Conservation (phyloP, 1,140 invertebrate species). For the Hyposmocoma kahamanoa region DNA sequence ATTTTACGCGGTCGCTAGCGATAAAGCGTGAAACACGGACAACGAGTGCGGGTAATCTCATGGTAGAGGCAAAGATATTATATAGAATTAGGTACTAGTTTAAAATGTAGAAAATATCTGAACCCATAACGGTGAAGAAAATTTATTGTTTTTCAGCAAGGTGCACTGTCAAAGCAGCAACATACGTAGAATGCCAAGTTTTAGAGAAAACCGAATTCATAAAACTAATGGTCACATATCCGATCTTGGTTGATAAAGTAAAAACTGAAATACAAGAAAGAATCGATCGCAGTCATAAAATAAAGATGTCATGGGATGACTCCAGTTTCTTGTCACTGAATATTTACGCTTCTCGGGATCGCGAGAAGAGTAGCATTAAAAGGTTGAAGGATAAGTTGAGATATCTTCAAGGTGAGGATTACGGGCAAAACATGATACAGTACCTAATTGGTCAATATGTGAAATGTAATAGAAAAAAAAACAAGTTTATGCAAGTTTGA, state of each 20-base stretch:
- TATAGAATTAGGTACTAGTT: background rate
- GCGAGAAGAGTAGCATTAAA: constrained; percentile 61
- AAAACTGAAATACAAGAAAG: constrained; percentile 40
- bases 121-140: background rate
- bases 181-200: constrained; percentile 66
- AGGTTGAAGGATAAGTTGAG: constrained; percentile 62
- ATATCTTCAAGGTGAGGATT: constrained; percentile 49
- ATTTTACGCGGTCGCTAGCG: no score
- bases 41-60: no score
- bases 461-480: no score
- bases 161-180: constrained; percentile 64
- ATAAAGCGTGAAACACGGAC: no score
- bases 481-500: no score
- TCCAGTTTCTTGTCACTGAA: constrained; percentile 36
- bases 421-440: no score
- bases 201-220: constrained; percentile 60
- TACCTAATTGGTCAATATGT: no score
- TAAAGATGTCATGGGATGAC: constrained; percentile 27
- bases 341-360: constrained; percentile 54
- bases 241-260: constrained; percentile 41
- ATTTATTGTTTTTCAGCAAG: constrained; percentile 35
- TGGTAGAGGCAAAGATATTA: no score
- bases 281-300: constrained; percentile 32
- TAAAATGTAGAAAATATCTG: background rate
- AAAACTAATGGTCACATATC: constrained; percentile 60